phyloP scores from a whole-genome alignment of 2,797 vertebrate species.

The Botia kubotai region DNA sequence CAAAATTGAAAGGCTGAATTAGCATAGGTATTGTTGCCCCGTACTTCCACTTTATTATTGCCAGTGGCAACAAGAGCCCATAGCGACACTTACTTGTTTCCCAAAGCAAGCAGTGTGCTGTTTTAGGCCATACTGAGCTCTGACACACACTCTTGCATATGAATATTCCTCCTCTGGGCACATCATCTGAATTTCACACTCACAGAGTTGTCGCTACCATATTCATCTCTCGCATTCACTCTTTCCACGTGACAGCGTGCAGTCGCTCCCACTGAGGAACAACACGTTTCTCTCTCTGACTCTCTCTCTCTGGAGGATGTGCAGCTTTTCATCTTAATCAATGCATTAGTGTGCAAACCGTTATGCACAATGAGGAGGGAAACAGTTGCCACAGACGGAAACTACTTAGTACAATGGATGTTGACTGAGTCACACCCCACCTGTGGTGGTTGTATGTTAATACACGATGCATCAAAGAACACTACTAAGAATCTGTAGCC shows the following conservation, averaged over 20 bases:
- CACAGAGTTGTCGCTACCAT: not conserved
- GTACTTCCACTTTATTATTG: slow-evolving; percentile 7
- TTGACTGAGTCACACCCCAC: not conserved
- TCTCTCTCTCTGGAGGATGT: slow-evolving; percentile 18
- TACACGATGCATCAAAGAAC: not conserved
- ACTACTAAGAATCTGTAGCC: not conserved
- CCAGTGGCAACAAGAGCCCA: not conserved
- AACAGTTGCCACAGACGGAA: not conserved
- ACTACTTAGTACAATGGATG: not conserved
- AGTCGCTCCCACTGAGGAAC: slow-evolving; percentile 15
- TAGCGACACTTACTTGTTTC: not conserved
- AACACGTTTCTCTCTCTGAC: slow-evolving; percentile 10
- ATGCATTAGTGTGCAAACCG: slow-evolving; percentile 82
- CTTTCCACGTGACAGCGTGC: slow-evolving; percentile 38
- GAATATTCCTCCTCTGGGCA: slow-evolving; percentile 15
- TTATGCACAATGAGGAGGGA: slow-evolving; percentile 5
- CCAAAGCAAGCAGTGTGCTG: slow-evolving; percentile 13
- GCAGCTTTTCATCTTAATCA: slow-evolving; percentile 78
- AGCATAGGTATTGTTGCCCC: slow-evolving; percentile 19
- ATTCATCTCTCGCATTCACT: slow-evolving; percentile 36
- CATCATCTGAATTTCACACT: slow-evolving; percentile 36
- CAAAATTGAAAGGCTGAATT: slow-evolving; percentile 18
- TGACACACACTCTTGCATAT: slow-evolving; percentile 29
- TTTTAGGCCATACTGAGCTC: not conserved
- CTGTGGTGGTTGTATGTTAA: not conserved